Evolutionary conservation across 2,888 invertebrate genomes (phyloP).

Genomic region (Rhodophaea formosa): DNA sequence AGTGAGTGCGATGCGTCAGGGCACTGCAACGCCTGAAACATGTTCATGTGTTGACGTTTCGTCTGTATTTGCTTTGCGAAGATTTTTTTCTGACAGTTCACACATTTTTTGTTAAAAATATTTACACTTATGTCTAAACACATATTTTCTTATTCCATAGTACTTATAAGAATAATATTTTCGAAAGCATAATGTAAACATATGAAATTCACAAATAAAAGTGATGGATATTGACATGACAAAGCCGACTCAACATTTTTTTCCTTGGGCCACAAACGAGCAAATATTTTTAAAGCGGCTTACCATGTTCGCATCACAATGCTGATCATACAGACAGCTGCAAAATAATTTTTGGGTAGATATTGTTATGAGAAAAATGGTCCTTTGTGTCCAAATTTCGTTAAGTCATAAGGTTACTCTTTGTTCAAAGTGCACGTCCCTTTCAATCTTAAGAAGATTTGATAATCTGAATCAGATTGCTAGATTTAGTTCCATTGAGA

Average conservation of each 20-base stretch:
- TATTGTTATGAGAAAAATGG: slow-evolving; percentile 6
- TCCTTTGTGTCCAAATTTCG: slow-evolving; percentile 10
- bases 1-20: slow-evolving; percentile 28
- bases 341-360: slow-evolving; percentile 6
- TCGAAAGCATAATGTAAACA: neutral
- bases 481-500: neutral
- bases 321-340: slow-evolving; percentile 22
- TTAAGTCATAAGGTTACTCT: slow-evolving; percentile 10
- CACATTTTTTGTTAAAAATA: neutral
- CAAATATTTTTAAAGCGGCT: slow-evolving; percentile 20
- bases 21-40: slow-evolving; percentile 20
- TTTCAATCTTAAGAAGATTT: neutral
- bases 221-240: neutral
- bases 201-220: neutral
- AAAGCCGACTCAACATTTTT: neutral
- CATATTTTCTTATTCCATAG: neutral
- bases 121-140: neutral
- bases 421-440: neutral
- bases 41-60: slow-evolving; percentile 7
- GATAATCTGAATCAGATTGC: neutral
- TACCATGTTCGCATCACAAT: slow-evolving; percentile 15
- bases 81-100: neutral
- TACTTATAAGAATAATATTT: too few relatives aligned
- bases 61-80: neutral
- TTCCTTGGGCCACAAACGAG: slow-evolving; percentile 22